Evolutionary conservation across 2,113 vertebrate species (phyloP).

Genomic region (Lipophrys pholis): DNA sequence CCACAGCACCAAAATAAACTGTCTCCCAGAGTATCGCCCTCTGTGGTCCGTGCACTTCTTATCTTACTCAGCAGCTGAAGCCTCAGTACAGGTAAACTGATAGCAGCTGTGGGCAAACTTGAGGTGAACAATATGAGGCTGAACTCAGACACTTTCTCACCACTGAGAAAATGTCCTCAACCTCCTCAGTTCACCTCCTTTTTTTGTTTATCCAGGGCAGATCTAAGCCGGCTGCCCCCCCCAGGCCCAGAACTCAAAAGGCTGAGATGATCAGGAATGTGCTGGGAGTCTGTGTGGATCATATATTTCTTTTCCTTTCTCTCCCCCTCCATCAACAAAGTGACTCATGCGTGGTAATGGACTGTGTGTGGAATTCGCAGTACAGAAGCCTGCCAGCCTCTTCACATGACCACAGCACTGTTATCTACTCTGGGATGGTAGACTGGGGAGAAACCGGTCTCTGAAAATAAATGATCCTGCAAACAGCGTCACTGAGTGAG

Average conservation of each 20-base stretch:
- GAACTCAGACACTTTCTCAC: slow-evolving; percentile 22
- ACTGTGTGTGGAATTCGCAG: slow-evolving; percentile 59
- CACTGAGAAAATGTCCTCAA: slow-evolving; percentile 9
- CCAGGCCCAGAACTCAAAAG: slow-evolving; percentile 48
- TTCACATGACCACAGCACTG: slow-evolving; percentile 6
- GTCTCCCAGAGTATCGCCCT: slow-evolving; percentile 51
- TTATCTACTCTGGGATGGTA: slow-evolving; percentile 1
- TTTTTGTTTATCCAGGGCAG: no score
- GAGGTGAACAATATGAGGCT: slow-evolving; percentile 6
- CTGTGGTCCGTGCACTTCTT: slow-evolving; percentile 46
- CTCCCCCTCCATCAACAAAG: slow-evolving; percentile 67
- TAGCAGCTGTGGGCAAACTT: slow-evolving; percentile 12
- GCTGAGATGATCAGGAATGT: slow-evolving; percentile 64
- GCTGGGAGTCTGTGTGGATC: slow-evolving; percentile 58
- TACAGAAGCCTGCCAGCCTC: slow-evolving; percentile 35
- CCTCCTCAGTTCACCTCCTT: slow-evolving; percentile 24
- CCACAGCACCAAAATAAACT: slow-evolving; percentile 73
- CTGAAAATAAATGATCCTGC: slow-evolving; percentile 8
- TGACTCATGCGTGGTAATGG: slow-evolving; percentile 78
- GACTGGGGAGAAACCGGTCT: background rate
- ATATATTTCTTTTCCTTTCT: no score
- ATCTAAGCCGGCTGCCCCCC: no score
- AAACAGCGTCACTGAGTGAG: slow-evolving; percentile 10
- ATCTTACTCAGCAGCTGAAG: slow-evolving; percentile 41
- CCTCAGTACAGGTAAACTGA: slow-evolving; percentile 38